Evolutionary conservation across 30 jellyfish, hydroid and myxozoan genomes (phyloP).

Genomic region (Hydractinia echinata): DNA sequence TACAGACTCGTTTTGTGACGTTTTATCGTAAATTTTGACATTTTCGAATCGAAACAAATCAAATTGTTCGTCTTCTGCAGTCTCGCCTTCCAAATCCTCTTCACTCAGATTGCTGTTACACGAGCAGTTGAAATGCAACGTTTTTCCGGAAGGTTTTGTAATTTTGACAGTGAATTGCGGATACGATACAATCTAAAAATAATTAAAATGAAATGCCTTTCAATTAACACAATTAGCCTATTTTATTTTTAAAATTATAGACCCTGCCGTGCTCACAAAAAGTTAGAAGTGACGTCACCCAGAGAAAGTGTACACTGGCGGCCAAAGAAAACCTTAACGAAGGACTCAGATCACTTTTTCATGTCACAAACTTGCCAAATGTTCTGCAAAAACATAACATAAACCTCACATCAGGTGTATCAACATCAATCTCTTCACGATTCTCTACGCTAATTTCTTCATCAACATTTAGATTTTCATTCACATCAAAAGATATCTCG

Average conservation of each 20-base stretch:
- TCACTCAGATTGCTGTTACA: conserved; percentile 45
- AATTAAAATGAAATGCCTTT: not conserved
- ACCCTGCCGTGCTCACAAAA: not conserved
- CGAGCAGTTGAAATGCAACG: conserved; percentile 57
- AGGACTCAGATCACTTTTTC: no score
- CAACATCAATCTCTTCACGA: conserved; percentile 31
- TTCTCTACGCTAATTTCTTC: conserved; percentile 54
- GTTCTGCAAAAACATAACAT: not conserved
- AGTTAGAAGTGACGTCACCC: not conserved
- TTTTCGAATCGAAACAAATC: conserved; percentile 72
- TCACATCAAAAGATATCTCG: conserved; percentile 60
- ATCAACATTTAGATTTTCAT: conserved; percentile 80
- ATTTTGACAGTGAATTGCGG: conserved; percentile 76
- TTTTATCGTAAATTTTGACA: conserved; percentile 58
- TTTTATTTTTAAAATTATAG: not conserved
- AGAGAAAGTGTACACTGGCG: no score
- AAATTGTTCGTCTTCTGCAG: conserved; percentile 46
- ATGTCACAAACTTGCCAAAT: no score
- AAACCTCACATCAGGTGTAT: conserved; percentile 19
- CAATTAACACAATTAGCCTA: not conserved
- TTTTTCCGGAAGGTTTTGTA: conserved; percentile 68
- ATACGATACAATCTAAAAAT: conserved; percentile 67
- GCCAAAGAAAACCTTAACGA: no score
- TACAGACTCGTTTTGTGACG: conserved; percentile 39
- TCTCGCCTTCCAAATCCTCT: conserved; percentile 27